A percentile compares a stretch with the other conserved stretches of the same genome.
These are phyloP conservation scores for Macrobrachium rosenbergii DNA, from an alignment of 1,140 invertebrate species.

Conservation along the genomic window DNA sequence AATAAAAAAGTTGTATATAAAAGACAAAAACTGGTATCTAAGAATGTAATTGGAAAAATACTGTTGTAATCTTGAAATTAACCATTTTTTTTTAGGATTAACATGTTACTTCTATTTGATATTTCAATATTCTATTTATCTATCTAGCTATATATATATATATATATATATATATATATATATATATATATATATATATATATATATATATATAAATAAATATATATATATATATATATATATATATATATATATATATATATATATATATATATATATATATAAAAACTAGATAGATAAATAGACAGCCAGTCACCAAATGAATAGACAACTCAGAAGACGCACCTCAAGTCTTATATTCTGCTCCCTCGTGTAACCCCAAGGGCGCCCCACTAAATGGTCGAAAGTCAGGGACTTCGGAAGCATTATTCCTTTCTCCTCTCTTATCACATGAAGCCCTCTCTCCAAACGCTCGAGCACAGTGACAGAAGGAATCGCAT, in stretches of 20 bases:
- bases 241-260: background rate
- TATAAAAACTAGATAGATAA: background rate
- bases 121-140: background rate
- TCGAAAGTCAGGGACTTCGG: conserved; percentile 51
- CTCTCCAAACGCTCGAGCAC: background rate
- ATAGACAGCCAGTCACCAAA: background rate
- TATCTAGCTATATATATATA: conserved; percentile 3
- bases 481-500: too few species aligned
- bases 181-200: conserved; percentile 9
- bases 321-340: background rate
- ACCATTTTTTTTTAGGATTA: too few species aligned
- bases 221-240: background rate
- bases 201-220: background rate
- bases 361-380: conserved; percentile 47
- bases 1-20: too few species aligned
- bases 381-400: conserved; percentile 50
- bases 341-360: conserved; percentile 39
- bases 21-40: too few species aligned
- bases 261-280: conserved; percentile 10
- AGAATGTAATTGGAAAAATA: too few species aligned
- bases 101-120: too few species aligned
- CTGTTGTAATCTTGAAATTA: too few species aligned
- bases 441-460: background rate
- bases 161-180: conserved; percentile 18
- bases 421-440: conserved; percentile 18